phyloP scores from a whole-genome alignment of 92 coral and sea anemone genomes.

The Zoanthus sociatus region DNA sequence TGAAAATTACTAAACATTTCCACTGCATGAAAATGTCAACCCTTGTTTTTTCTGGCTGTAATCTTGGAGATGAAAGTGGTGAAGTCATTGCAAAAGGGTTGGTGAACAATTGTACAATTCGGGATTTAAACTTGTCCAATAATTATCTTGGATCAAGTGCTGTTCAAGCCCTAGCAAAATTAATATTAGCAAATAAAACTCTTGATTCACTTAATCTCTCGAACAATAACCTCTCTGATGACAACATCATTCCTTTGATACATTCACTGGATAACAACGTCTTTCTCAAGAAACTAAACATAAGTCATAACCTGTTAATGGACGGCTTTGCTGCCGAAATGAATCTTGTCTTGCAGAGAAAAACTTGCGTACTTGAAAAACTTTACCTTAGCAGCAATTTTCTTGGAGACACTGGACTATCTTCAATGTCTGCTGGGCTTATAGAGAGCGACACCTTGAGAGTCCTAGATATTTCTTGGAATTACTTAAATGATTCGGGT shows the following conservation, averaged over 20 bases:
- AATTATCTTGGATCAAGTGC: slow-evolving; percentile 70
- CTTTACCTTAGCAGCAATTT: slow-evolving; percentile 81
- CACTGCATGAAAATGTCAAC: slow-evolving; percentile 62
- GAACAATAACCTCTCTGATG: slow-evolving; percentile 75
- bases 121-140: slow-evolving; percentile 78
- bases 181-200: slow-evolving; percentile 63
- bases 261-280: slow-evolving; percentile 55
- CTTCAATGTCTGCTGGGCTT: slow-evolving; percentile 71
- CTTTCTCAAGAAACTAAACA: slow-evolving; percentile 65
- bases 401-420: slow-evolving; percentile 72
- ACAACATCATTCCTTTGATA: slow-evolving; percentile 60
- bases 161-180: slow-evolving; percentile 62
- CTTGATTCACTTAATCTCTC: slow-evolving; percentile 71
- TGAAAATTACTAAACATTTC: slow-evolving; percentile 58
- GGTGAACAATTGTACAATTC: slow-evolving; percentile 55
- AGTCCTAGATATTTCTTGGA: slow-evolving; percentile 90
- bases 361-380: slow-evolving; percentile 51
- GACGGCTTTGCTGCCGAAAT: slow-evolving; percentile 69
- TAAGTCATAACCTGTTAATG: slow-evolving; percentile 76
- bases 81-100: slow-evolving; percentile 75
- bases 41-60: slow-evolving; percentile 68
- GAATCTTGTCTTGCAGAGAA: slow-evolving; percentile 54
- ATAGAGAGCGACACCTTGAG: slow-evolving; percentile 64
- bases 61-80: slow-evolving; percentile 86
- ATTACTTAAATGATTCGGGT: slow-evolving; percentile 84